Base-by-base conservation (phyloP, 1,140 invertebrate genomes). In the Drosophila busckii region DNA sequence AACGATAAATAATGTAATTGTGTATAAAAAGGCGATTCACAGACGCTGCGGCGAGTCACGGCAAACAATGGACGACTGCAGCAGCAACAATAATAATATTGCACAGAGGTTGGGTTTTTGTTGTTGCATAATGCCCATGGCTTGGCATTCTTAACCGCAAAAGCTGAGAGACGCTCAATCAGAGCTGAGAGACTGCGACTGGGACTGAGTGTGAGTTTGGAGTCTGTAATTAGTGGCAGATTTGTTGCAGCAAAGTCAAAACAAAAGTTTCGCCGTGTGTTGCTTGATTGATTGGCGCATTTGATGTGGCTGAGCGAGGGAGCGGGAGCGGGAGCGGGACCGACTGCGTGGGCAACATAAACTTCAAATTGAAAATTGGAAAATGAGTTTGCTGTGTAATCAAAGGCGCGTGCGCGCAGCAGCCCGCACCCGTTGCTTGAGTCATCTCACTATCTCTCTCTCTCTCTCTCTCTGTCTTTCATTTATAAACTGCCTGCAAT, bases 1-100 rank as follows among this genome's bases (percentile, higher is more conserved):
- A 84, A 84, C 80, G 80, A 84, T 84, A 84, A 84, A 84, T 84
- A 84, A 84, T 82, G 75, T 82, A 82, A 82, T 82, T 82, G 75
- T 82, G 69, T 82, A 75, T 82, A 82, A 82, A 80, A 75, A 82
- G 75, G 75, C 75, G 75, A 82, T 83, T 82, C 75, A 75, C 69
- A 82, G 75, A 78, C 64, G 63, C 45, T 68, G 70, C 40, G 28
- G 48, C 48, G 53, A 69, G 64, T 69, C 68, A 82, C 55, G 75
- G 41, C 69, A 70, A 80, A 82, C 75, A 82, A 80, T 82, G 75
- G 75, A 40, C 50, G 55, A 50, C 46, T 40, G 20, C 32, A 52
- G 45, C 28, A 25, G 53, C 29, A 54, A 56, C 20, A 45, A 31
- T 26, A 38, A 70, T 34, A 64, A 53, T 70, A 78, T 80, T 80